Evolutionary conservation across 2,888 invertebrate genomes (phyloP).

Genomic region (Chrysodeixis includens): DNA sequence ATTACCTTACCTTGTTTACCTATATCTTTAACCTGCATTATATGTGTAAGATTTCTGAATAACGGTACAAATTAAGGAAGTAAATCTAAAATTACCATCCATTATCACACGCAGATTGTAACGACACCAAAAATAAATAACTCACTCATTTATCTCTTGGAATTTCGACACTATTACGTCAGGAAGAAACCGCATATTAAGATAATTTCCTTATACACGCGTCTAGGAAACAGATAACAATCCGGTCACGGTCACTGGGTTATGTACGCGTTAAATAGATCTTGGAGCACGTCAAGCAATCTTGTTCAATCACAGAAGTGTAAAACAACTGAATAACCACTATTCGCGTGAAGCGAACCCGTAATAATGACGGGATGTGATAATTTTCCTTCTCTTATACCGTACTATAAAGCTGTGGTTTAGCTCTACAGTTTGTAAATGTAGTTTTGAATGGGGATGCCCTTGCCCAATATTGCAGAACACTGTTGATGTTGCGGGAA

Average conservation of each 20-base stretch:
- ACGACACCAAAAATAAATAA: background rate
- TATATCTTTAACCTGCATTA: too few species aligned
- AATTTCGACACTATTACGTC: slow-evolving; percentile 12
- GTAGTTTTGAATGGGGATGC: slow-evolving; percentile 11
- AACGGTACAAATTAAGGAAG: background rate
- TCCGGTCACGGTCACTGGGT: slow-evolving; percentile 17
- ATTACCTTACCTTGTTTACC: background rate
- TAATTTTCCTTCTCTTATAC: slow-evolving; percentile 13
- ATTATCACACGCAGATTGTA: background rate
- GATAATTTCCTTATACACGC: background rate
- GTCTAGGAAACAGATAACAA: slow-evolving; percentile 20
- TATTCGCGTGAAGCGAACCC: slow-evolving; percentile 6
- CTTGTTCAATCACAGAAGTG: slow-evolving; percentile 19
- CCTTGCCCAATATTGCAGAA: background rate
- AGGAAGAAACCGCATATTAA: slow-evolving; percentile 28
- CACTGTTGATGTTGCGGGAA: background rate
- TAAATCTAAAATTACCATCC: background rate
- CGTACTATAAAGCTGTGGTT: background rate
- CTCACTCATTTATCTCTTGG: slow-evolving; percentile 19
- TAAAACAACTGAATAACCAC: slow-evolving; percentile 19
- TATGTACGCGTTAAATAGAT: slow-evolving; percentile 17
- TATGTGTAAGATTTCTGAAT: background rate
- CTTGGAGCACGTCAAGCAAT: slow-evolving; percentile 23
- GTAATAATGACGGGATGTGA: slow-evolving; percentile 24
- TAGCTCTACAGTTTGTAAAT: background rate